phyloP scores from a whole-genome alignment of 2,797 vertebrate genomes.

The Peromyscus melanophrys region DNA sequence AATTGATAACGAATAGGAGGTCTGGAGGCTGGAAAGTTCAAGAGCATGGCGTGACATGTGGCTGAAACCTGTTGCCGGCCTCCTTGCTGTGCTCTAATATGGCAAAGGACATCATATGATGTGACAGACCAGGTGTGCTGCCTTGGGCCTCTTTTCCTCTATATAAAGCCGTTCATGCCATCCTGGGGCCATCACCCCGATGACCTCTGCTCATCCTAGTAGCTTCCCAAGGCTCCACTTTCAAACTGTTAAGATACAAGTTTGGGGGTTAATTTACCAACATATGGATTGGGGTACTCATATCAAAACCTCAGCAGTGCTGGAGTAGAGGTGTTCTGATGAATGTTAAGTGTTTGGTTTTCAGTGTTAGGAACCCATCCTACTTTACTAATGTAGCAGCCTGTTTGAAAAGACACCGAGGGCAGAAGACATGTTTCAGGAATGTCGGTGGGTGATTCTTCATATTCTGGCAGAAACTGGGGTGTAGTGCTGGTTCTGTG shows the following conservation, averaged over 20 bases:
- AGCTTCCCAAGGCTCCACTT: not conserved
- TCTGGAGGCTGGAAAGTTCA: not conserved
- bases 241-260: not conserved
- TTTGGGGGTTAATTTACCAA: not conserved
- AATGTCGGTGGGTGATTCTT: not conserved
- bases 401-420: not conserved
- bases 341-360: not conserved
- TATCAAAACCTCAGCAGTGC: not conserved
- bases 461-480: conserved; percentile 23
- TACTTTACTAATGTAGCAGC: not conserved
- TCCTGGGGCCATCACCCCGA: not conserved
- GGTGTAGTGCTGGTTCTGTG: not conserved
- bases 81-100: not conserved
- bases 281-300: not conserved
- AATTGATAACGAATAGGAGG: not conserved
- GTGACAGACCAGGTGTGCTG: not conserved
- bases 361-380: no score
- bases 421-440: not conserved
- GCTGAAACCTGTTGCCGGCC: not conserved
- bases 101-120: not conserved
- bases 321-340: not conserved
- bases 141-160: not conserved
- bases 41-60: not conserved
- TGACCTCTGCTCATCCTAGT: not conserved
- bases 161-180: not conserved